Evolutionary conservation across 2,113 vertebrate genomes (phyloP).

Genomic region (Paralichthys olivaceus): DNA sequence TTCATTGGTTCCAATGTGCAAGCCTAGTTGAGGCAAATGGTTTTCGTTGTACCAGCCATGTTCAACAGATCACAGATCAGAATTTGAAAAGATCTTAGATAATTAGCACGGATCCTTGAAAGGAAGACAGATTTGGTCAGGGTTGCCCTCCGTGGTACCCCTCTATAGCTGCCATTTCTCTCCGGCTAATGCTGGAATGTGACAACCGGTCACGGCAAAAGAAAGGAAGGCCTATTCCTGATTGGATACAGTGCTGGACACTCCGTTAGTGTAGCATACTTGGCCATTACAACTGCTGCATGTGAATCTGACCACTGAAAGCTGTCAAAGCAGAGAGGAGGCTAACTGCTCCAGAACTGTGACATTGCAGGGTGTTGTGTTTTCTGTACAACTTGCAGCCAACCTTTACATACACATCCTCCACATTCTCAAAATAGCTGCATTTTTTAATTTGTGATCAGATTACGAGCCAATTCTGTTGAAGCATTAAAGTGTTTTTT

Average conservation of each 20-base stretch:
- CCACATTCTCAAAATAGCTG: constrained; percentile 42
- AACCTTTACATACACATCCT: constrained; percentile 11
- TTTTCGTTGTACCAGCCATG: constrained; percentile 60
- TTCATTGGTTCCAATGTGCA: constrained; percentile 52
- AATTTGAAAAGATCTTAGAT: constrained; percentile 70
- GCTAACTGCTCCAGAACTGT: constrained; percentile 4
- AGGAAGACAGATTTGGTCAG: constrained; percentile 70
- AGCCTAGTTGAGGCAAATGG: constrained; percentile 57
- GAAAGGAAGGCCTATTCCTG: constrained; percentile 64
- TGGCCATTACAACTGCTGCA: constrained; percentile 49
- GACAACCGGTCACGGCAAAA: constrained; percentile 74
- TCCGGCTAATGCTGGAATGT: constrained; percentile 74
- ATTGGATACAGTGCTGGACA: constrained; percentile 68
- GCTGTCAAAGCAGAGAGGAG: constrained; percentile 28
- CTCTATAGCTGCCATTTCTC: constrained; percentile 60
- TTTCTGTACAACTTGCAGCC: constrained; percentile 1
- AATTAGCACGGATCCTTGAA: constrained; percentile 67
- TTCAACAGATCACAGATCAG: constrained; percentile 73
- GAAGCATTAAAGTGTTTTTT: constrained; percentile 37
- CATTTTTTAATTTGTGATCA: constrained; percentile 43
- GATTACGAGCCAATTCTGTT: constrained; percentile 46
- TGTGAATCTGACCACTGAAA: constrained; percentile 53
- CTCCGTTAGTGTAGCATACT: constrained; percentile 56
- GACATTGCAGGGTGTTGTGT: constrained; percentile 20
- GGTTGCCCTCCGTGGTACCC: constrained; percentile 54